Evolutionary conservation across 2,113 vertebrate species (phyloP), one percentile per base, ranked within the genome.

Genomic region (Perca schrenkii): DNA sequence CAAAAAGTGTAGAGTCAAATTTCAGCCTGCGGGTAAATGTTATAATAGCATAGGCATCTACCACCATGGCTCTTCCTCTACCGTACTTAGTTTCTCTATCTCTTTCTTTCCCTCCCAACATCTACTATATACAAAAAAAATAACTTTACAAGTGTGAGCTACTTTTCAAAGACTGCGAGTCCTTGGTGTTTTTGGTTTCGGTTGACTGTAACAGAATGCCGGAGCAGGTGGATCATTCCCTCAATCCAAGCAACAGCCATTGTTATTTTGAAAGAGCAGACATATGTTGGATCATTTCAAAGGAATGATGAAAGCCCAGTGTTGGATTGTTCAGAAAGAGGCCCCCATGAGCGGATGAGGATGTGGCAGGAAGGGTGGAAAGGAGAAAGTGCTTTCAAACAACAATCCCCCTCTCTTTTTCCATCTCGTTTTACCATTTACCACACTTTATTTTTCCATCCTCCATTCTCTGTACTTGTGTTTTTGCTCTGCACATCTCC

Each of bases 311-410:
- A 94, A 94, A 94, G 93, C 82, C 74, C 86, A 65, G 79, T 81
- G 87, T 93, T 92, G 94, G 94, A 94, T 90, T 93, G 92, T 93
- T 93, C 93, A 88, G 88, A 94, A 91, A 93, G 90, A 93, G 86
- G 78, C 87, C 81, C 89, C 89, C 85, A 79, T 88, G 90, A 90
- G 89, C 22, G 80, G 84, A 88, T 79, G 88, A 88, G 88, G 87
- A 91, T 40, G 85, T 88, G 91, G 85, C 86, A 87, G 87, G 76
- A 91, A 92, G 89, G 86, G 86, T 85, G 79, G 85, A 90, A 86
- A 85, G 84, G 79, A 89, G 87, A 91, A 78, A 86, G 69, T 13
- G 19, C 69, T 87, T 93, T 89, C 77, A 91, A 92, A 89, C 87
- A 88, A 71, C 78, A 85, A 36, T 40, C 64, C 15, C 76, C 13